Conservation (phyloP, 2,888 invertebrate genomes). For the Mesorhabditis spiculigera region DNA sequence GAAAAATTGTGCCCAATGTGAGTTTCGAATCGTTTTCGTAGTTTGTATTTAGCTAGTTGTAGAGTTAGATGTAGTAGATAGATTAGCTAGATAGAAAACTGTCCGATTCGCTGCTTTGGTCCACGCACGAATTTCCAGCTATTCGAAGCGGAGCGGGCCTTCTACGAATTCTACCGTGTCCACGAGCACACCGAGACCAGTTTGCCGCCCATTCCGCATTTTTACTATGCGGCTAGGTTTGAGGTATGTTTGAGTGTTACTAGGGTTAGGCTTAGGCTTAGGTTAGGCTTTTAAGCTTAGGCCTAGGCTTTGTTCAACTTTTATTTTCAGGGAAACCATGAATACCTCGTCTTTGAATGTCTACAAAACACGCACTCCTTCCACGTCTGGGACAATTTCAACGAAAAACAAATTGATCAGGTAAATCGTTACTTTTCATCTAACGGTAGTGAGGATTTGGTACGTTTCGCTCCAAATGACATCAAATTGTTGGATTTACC, state of each 20-base stretch:
- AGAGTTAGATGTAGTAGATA: too few species aligned
- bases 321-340: conserved; percentile 2
- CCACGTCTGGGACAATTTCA: conserved; percentile 6
- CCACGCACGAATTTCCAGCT: not conserved
- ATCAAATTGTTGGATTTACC: too few species aligned
- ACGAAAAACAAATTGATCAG: conserved; percentile 4
- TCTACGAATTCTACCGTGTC: conserved; percentile 2
- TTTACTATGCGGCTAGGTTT: conserved; percentile 3
- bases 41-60: too few species aligned
- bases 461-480: too few species aligned
- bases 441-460: too few species aligned
- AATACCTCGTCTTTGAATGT: conserved; percentile 3
- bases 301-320: too few species aligned
- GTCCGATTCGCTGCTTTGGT: too few species aligned
- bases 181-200: not conserved
- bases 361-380: not conserved
- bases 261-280: too few species aligned
- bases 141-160: not conserved
- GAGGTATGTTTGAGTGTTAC: not conserved
- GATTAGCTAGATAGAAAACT: too few species aligned
- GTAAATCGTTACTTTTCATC: not conserved
- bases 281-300: too few species aligned
- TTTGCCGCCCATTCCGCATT: not conserved
- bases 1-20: too few species aligned
- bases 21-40: too few species aligned